Conservation (phyloP, 2,888 invertebrate species). For the Lamproptera curius region DNA sequence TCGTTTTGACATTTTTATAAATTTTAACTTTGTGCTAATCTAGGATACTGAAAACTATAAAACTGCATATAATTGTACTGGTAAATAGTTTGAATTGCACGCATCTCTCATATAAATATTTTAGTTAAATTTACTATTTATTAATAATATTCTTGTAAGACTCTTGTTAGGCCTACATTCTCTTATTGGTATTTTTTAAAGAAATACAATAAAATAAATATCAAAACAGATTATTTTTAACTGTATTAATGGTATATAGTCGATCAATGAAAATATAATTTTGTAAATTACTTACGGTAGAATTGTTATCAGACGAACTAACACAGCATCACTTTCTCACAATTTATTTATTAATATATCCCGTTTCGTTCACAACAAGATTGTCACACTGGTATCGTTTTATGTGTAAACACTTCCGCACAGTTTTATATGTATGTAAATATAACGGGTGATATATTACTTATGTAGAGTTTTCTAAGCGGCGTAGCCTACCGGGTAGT, state of each 20-base stretch:
- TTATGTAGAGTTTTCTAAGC: too few species aligned
- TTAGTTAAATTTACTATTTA: background rate
- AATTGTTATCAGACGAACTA: conserved; percentile 41
- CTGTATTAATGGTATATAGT: too few species aligned
- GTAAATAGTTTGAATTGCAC: background rate
- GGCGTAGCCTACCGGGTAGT: too few species aligned
- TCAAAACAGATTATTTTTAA: too few species aligned
- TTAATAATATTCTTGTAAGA: conserved; percentile 29
- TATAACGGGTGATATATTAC: too few species aligned
- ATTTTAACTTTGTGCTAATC: too few species aligned
- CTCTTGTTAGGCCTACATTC: conserved; percentile 45
- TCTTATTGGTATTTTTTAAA: conserved; percentile 1
- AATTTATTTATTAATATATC: conserved; percentile 34
- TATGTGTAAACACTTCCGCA: conserved; percentile 6
- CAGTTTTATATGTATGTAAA: conserved; percentile 39
- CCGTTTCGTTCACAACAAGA: conserved; percentile 35
- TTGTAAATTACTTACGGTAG: conserved; percentile 57
- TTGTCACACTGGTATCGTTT: conserved; percentile 45
- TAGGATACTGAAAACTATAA: too few species aligned
- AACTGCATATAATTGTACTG: too few species aligned
- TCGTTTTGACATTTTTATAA: too few species aligned
- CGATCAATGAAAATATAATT: too few species aligned
- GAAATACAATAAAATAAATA: background rate
- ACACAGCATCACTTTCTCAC: conserved; percentile 69
- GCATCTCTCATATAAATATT: background rate